Percentiles rank a stretch among this genome's conserved stretches.
These are phyloP conservation scores for Eugnorisma glareosa DNA, from an alignment of 2,888 invertebrate species.

Conservation along the genomic window DNA sequence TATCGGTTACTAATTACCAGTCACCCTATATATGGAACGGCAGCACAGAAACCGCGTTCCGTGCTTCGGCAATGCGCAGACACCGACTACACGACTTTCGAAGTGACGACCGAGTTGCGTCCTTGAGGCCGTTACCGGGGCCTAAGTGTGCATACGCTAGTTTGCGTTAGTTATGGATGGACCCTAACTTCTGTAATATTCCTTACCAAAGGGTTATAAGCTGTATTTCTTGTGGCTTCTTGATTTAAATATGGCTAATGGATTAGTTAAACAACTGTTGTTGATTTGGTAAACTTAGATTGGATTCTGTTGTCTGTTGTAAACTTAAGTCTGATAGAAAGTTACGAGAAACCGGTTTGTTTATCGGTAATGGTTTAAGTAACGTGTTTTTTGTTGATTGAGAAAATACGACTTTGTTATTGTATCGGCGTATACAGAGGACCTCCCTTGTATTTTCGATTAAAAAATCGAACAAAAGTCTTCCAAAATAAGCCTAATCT, in stretches of 20 bases:
- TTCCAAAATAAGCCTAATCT: neutral
- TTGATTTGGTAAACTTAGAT: conserved; percentile 42
- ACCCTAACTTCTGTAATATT: conserved; percentile 7
- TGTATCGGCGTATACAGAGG: neutral
- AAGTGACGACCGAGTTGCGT: neutral
- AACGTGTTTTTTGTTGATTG: conserved; percentile 1
- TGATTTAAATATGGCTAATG: conserved; percentile 31
- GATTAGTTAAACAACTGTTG: conserved; percentile 38
- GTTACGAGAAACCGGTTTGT: neutral
- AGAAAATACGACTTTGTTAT: neutral
- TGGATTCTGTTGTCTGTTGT: conserved; percentile 23
- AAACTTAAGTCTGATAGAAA: conserved; percentile 10
- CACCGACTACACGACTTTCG: neutral
- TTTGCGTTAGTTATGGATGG: neutral
- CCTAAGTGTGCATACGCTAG: neutral
- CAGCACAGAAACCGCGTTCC: too few relatives aligned
- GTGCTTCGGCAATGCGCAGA: neutral
- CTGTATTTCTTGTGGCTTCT: conserved; percentile 18
- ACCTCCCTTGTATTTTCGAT: too few relatives aligned
- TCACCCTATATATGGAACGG: too few relatives aligned
- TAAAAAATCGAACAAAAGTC: neutral
- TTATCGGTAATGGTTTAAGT: neutral
- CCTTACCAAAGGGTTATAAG: conserved; percentile 5
- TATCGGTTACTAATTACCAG: too few relatives aligned
- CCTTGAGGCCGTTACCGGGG: neutral